These are phyloP conservation scores for Archips xylosteana DNA, from an alignment of 2,888 invertebrate species.

Conservation along the genomic window DNA sequence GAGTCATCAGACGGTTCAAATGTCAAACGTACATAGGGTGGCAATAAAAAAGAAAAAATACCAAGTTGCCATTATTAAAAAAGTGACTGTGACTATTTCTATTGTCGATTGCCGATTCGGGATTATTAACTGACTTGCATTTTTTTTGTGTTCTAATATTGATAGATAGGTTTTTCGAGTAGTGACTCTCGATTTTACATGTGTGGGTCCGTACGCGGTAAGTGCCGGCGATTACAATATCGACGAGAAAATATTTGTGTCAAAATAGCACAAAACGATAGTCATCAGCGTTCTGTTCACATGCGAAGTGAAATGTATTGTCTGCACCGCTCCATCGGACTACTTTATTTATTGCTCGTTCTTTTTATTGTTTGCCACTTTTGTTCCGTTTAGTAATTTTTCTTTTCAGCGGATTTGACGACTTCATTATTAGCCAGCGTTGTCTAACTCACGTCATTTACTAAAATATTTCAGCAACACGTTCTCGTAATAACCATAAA, in stretches of 20 bases:
- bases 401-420: constrained; percentile 59
- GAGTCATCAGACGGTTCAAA: constrained; percentile 85
- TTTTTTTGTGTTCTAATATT: constrained; percentile 85
- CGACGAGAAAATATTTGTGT: constrained; percentile 71
- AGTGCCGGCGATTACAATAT: constrained; percentile 73
- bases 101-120: constrained; percentile 85
- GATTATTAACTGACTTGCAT: constrained; percentile 86
- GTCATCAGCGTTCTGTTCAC: constrained; percentile 70
- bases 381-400: constrained; percentile 56
- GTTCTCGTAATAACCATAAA: constrained; percentile 22
- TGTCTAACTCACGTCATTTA: neutral
- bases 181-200: constrained; percentile 74
- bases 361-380: constrained; percentile 58
- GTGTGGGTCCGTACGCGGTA: constrained; percentile 55
- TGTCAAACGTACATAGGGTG: constrained; percentile 85
- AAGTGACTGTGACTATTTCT: constrained; percentile 85
- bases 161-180: constrained; percentile 84
- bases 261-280: constrained; percentile 75
- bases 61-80: constrained; percentile 84
- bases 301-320: constrained; percentile 72
- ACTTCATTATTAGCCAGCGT: constrained; percentile 55
- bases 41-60: constrained; percentile 77
- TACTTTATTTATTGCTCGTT: constrained; percentile 61
- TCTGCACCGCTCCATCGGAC: constrained; percentile 58
- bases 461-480: constrained; percentile 1